These are phyloP conservation scores for Rhinatrema bivittatum DNA, from an alignment of 2,797 vertebrate genomes.

Conservation along the genomic window DNA sequence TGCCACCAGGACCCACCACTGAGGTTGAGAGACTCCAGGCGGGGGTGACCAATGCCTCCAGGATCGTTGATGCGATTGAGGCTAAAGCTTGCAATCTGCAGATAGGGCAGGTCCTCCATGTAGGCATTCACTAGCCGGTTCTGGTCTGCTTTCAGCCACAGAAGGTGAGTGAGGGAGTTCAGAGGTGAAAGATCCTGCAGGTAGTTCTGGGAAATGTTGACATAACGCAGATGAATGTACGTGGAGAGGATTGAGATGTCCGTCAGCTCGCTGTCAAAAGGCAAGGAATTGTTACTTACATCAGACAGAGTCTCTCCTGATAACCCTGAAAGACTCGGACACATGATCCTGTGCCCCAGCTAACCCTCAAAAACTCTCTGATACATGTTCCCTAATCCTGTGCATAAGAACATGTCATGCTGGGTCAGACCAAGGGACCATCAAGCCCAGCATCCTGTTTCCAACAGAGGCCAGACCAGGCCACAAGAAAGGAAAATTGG, in stretches of 20 bases:
- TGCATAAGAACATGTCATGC: too few relatives aligned
- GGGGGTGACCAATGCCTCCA: constrained; percentile 63
- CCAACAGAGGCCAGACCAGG: too few relatives aligned
- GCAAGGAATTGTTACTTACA: neutral
- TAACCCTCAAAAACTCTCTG: too few relatives aligned
- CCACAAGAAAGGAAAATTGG: too few relatives aligned
- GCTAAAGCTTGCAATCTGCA: constrained; percentile 79
- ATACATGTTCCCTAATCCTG: too few relatives aligned
- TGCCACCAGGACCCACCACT: constrained; percentile 68
- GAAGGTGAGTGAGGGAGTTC: constrained; percentile 69
- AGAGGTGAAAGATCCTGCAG: constrained; percentile 75
- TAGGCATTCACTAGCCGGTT: constrained; percentile 68
- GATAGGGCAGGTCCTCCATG: constrained; percentile 65
- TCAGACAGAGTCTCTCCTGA: neutral
- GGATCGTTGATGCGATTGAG: constrained; percentile 62
- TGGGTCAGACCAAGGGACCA: too few relatives aligned
- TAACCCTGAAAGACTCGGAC: too few relatives aligned
- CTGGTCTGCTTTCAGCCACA: constrained; percentile 81
- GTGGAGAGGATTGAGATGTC: constrained; percentile 65
- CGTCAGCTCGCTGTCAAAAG: constrained; percentile 61
- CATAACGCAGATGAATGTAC: constrained; percentile 80
- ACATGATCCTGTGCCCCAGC: too few relatives aligned
- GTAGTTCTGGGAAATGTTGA: constrained; percentile 83
- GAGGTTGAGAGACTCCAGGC: constrained; percentile 71
- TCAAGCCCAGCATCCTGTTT: too few relatives aligned